These are phyloP conservation scores for Burhinus bistriatus DNA, from an alignment of 2,113 vertebrate genomes.

Conservation along the genomic window DNA sequence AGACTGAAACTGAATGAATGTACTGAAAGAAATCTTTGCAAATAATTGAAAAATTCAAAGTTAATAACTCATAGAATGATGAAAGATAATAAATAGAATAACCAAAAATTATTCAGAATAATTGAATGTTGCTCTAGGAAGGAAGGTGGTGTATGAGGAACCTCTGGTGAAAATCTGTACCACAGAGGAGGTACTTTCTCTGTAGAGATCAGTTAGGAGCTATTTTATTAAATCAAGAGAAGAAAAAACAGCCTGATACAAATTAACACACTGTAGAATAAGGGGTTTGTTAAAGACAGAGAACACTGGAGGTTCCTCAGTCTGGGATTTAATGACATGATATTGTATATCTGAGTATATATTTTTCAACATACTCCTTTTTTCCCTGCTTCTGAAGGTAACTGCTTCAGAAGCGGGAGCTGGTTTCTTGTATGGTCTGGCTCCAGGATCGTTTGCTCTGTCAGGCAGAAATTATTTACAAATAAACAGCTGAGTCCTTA, in stretches of 20 bases:
- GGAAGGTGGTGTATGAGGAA: not conserved
- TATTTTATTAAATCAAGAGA: not conserved
- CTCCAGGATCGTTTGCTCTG: not conserved
- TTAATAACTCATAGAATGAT: not conserved
- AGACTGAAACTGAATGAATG: not conserved
- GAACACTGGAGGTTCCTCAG: not conserved
- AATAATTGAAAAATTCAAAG: not conserved
- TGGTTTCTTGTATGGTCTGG: not conserved
- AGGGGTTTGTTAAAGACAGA: not conserved
- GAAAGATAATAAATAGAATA: not conserved
- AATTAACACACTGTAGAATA: not conserved
- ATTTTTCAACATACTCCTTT: not conserved
- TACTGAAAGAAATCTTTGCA: not conserved
- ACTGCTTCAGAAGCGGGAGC: not conserved
- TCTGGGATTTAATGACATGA: not conserved
- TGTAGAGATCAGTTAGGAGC: not conserved
- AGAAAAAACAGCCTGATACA: not conserved
- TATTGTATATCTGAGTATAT: not conserved
- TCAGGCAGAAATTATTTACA: not conserved
- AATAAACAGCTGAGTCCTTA: not conserved
- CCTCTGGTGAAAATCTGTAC: not conserved
- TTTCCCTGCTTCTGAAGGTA: not conserved
- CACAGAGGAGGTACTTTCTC: not conserved
- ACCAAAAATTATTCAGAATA: not conserved
- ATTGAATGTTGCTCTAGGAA: not conserved